Percentiles rank a stretch among this genome's conserved stretches.
These are phyloP conservation scores for Argentina silus DNA, from an alignment of 2,797 vertebrate genomes.

Conservation along the genomic window DNA sequence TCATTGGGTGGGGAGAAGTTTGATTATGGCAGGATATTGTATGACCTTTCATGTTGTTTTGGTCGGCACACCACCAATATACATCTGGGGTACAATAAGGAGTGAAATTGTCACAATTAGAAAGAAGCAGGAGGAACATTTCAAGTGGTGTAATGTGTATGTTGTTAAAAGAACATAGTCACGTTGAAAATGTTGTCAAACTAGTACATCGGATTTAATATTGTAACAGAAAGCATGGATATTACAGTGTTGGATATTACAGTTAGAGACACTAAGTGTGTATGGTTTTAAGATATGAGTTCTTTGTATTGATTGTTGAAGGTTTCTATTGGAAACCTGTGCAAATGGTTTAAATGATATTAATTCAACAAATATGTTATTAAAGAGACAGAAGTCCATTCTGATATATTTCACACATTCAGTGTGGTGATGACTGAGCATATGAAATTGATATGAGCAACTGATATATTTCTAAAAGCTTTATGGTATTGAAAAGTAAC, in stretches of 20 bases:
- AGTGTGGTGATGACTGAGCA: slow-evolving; percentile 54
- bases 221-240: not conserved
- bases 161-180: slow-evolving; percentile 46
- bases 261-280: slow-evolving; percentile 39
- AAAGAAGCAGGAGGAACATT: slow-evolving; percentile 48
- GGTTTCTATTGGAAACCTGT: slow-evolving; percentile 55
- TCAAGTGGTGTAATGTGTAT: slow-evolving; percentile 56
- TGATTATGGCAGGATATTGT: slow-evolving; percentile 14
- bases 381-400: slow-evolving; percentile 44
- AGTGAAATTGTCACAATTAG: slow-evolving; percentile 55
- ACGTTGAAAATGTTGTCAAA: slow-evolving; percentile 39
- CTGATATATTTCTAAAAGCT: slow-evolving; percentile 48
- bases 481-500: slow-evolving; percentile 55
- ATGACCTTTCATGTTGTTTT: slow-evolving; percentile 18
- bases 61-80: slow-evolving; percentile 57
- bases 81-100: slow-evolving; percentile 51
- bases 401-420: slow-evolving; percentile 17
- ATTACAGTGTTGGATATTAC: slow-evolving; percentile 42
- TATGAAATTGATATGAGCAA: slow-evolving; percentile 73
- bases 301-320: slow-evolving; percentile 27
- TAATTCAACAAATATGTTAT: slow-evolving; percentile 51
- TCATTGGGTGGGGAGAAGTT: slow-evolving; percentile 24
- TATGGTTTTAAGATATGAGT: slow-evolving; percentile 45
- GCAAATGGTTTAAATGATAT: slow-evolving; percentile 63
- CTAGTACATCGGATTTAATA: not conserved